Conservation (phyloP, 2,113 vertebrate genomes). For the Ctenodactylus gundi region DNA sequence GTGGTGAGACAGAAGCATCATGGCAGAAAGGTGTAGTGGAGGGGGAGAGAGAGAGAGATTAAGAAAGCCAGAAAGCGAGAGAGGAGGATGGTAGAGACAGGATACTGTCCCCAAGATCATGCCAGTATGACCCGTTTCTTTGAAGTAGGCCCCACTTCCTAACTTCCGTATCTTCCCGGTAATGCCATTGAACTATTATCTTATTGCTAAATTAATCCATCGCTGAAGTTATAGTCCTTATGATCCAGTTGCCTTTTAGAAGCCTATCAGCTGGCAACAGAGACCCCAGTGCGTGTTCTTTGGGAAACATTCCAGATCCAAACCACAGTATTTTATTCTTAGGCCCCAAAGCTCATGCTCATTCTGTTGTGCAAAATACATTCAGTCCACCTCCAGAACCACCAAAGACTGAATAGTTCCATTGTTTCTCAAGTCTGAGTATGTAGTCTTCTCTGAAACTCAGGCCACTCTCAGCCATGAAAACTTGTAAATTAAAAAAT, state of each 20-base stretch:
- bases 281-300: too few species aligned
- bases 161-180: not conserved
- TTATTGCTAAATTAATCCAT: not conserved
- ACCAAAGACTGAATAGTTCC: not conserved
- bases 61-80: not conserved
- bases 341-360: not conserved
- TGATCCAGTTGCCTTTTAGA: too few species aligned
- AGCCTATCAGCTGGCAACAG: too few species aligned
- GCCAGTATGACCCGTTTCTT: not conserved
- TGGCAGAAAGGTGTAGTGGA: not conserved
- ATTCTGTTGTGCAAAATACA: not conserved
- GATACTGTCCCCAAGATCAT: not conserved
- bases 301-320: not conserved
- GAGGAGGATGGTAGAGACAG: not conserved
- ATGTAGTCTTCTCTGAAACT: not conserved
- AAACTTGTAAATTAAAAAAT: not conserved
- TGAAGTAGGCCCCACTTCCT: not conserved
- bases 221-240: not conserved
- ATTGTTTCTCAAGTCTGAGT: not conserved
- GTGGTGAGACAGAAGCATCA: not conserved
- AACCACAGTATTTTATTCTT: not conserved
- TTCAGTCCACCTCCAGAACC: not conserved
- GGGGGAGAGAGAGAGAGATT: not conserved
- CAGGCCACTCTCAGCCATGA: not conserved
- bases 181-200: not conserved